A percentile compares a stretch with the other conserved stretches of the same genome.
Conservation (phyloP, 2,113 vertebrate species). For the human region DNA sequence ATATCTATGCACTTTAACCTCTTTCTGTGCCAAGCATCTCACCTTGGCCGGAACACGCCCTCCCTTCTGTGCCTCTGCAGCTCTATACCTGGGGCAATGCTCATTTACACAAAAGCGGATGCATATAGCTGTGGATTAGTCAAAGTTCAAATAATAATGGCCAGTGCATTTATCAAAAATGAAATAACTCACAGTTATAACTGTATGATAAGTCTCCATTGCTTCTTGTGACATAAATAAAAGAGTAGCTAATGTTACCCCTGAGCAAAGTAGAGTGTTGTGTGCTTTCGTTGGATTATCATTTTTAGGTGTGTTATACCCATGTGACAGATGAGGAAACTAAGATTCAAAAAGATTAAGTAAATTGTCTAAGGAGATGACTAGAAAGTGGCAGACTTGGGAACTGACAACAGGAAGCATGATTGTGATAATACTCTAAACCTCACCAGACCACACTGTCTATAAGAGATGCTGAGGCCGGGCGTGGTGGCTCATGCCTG, state of each 20-base stretch:
- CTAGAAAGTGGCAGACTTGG: neutral
- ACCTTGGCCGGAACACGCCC: neutral
- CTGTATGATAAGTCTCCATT: neutral
- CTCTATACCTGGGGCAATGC: neutral
- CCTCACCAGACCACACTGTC: neutral
- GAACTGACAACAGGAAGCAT: neutral
- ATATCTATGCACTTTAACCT: neutral
- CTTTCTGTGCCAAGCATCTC: neutral
- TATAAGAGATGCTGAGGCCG: neutral
- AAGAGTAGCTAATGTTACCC: neutral
- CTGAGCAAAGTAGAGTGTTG: neutral
- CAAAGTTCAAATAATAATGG: neutral
- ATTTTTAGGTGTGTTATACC: neutral
- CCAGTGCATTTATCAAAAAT: neutral
- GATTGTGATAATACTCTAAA: neutral
- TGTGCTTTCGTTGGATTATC: neutral
- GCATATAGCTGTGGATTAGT: neutral
- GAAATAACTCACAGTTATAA: neutral
- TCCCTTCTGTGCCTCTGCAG: neutral
- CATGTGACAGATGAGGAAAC: conserved; percentile 5
- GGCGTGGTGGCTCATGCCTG: too few species aligned
- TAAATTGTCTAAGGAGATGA: neutral
- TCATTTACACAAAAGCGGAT: neutral
- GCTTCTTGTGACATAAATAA: neutral
- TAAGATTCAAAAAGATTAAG: conserved; percentile 3